Conservation (phyloP, 2,113 vertebrate species). For the Herpetotheres cachinnans region DNA sequence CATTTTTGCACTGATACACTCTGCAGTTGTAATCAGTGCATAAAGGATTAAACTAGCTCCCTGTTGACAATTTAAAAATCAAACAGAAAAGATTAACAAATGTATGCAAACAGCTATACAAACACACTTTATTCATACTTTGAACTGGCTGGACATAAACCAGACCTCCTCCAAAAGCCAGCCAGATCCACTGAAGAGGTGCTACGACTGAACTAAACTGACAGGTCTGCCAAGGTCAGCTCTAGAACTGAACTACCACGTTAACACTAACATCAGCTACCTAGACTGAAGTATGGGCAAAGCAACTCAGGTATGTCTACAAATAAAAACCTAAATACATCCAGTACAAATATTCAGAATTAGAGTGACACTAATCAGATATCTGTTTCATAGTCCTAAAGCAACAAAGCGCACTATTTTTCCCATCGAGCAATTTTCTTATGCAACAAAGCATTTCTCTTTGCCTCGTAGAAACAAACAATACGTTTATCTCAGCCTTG, state of each 20-base stretch:
- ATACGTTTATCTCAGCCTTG: neutral
- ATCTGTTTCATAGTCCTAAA: neutral
- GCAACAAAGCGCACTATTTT: neutral
- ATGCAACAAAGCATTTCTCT: neutral
- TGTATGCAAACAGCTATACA: neutral
- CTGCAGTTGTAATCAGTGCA: neutral
- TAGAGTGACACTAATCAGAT: neutral
- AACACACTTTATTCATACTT: neutral
- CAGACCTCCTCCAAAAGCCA: neutral
- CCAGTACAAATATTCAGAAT: neutral
- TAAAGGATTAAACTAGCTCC: neutral
- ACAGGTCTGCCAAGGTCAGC: neutral
- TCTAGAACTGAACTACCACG: neutral
- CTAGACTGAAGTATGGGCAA: neutral
- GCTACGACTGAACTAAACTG: neutral
- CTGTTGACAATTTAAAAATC: neutral
- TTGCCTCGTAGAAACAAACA: neutral
- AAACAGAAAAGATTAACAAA: neutral
- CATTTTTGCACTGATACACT: neutral
- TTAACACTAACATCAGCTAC: neutral
- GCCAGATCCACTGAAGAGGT: neutral
- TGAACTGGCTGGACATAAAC: neutral
- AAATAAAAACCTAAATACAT: neutral
- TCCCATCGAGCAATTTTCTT: neutral
- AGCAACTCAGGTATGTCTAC: neutral